Conservation (phyloP, 2,113 vertebrate species). For the Phaetusa simplex region DNA sequence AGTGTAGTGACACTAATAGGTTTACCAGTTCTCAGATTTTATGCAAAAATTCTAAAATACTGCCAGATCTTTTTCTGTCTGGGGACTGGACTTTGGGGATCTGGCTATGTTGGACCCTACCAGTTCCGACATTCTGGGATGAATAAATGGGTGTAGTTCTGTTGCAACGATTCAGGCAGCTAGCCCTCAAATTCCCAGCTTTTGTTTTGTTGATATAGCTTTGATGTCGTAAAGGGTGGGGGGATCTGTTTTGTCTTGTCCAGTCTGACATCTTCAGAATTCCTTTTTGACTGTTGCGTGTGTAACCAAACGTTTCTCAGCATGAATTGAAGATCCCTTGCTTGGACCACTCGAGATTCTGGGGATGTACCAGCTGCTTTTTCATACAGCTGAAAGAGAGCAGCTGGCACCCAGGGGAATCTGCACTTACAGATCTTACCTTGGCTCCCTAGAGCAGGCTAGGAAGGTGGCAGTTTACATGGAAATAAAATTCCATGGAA, state of each 20-base stretch:
- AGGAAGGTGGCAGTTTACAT: not conserved
- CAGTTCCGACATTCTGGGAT: accelerated
- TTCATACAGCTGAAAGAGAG: not conserved
- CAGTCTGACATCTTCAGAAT: not conserved
- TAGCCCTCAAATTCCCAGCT: not conserved
- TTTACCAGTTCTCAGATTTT: not conserved
- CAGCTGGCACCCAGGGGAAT: not conserved
- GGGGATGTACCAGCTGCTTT: not conserved
- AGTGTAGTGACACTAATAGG: not conserved
- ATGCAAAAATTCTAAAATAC: not conserved
- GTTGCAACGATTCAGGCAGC: not conserved
- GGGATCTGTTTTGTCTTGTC: conserved; percentile 22
- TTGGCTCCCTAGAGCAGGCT: accelerated
- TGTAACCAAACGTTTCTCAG: not conserved
- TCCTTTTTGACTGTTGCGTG: not conserved
- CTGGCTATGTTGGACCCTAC: not conserved
- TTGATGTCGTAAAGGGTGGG: not conserved
- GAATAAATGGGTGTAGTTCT: not conserved
- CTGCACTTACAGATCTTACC: not conserved
- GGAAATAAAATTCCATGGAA: not conserved
- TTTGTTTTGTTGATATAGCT: not conserved
- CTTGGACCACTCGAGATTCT: not conserved
- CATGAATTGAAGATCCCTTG: not conserved
- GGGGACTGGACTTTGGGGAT: not conserved
- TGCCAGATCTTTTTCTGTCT: not conserved